phyloP scores from a whole-genome alignment of 1,140 invertebrate genomes.

The Eupristina koningsbergeri region DNA sequence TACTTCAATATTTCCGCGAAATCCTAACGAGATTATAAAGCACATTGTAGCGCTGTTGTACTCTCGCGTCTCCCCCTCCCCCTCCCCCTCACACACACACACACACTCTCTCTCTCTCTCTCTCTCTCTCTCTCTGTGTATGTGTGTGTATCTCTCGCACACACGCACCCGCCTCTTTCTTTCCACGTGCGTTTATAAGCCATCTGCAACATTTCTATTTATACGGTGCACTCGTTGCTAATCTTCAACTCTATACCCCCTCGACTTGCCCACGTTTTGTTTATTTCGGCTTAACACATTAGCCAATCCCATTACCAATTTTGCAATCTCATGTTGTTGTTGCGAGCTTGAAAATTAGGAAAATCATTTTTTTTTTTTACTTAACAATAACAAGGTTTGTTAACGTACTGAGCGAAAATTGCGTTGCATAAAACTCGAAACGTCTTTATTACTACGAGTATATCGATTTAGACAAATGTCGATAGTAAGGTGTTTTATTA shows the following conservation, averaged over 20 bases:
- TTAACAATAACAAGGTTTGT: no score
- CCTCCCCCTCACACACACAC: no score
- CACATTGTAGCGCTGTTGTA: constrained; percentile 62
- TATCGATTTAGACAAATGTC: no score
- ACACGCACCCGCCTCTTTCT: not conserved
- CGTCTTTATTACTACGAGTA: no score
- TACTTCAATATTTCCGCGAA: constrained; percentile 73
- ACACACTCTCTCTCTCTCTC: no score
- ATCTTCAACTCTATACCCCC: not conserved
- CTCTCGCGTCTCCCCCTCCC: constrained; percentile 5
- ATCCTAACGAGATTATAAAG: constrained; percentile 74
- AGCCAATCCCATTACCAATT: not conserved
- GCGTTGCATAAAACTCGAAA: no score
- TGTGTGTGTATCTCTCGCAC: not conserved
- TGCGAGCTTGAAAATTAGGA: no score
- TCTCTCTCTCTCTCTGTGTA: no score
- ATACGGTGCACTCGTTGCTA: not conserved
- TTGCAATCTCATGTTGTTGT: not conserved
- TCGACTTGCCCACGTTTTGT: not conserved
- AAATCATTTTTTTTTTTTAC: no score
- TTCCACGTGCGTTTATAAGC: constrained; percentile 29
- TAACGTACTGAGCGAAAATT: no score
- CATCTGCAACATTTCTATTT: constrained; percentile 24
- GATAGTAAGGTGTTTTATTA: no score
- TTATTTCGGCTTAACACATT: not conserved